A percentile compares a stretch with the other conserved stretches of the same genome.
Evolutionary conservation across 1,140 invertebrate genomes (phyloP).

Genomic region (Sweltsa coloradensis): DNA sequence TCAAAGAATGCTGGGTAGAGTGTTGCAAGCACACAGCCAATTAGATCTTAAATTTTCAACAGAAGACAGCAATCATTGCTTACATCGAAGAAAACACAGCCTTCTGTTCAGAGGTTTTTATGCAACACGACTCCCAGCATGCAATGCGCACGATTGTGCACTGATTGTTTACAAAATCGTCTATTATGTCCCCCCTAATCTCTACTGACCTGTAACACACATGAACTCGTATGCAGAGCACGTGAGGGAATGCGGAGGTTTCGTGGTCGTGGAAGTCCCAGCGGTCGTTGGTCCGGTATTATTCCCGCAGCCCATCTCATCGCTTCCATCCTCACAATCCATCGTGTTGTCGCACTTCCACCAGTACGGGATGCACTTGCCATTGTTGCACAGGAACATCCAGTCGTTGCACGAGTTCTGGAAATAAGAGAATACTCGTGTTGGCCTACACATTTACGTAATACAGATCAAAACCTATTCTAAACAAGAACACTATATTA

Average conservation of each 20-base stretch:
- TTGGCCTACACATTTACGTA: neutral
- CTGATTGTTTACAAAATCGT: too few relatives aligned
- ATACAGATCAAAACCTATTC: constrained; percentile 5
- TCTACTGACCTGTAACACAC: constrained; percentile 47
- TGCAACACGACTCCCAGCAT: too few relatives aligned
- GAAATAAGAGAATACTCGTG: constrained; percentile 21
- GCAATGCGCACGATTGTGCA: too few relatives aligned
- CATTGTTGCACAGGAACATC: constrained; percentile 62
- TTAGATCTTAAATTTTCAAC: too few relatives aligned
- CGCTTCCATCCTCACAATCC: constrained; percentile 67
- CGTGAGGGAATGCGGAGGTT: constrained; percentile 23
- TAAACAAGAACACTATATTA: constrained; percentile 5
- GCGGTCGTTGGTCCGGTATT: constrained; percentile 18
- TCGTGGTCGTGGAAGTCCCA: constrained; percentile 23
- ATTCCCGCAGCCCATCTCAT: constrained; percentile 53
- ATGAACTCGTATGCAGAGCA: constrained; percentile 56
- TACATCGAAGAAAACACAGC: too few relatives aligned
- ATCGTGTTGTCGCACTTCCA: constrained; percentile 62
- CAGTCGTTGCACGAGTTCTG: constrained; percentile 48
- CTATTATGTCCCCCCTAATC: too few relatives aligned
- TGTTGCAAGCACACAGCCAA: too few relatives aligned
- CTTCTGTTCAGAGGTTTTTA: too few relatives aligned
- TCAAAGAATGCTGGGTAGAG: too few relatives aligned
- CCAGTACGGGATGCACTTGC: constrained; percentile 72
- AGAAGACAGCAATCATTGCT: too few relatives aligned